Conservation (phyloP, 2,113 vertebrate genomes). For the Pituophis catenifer region DNA sequence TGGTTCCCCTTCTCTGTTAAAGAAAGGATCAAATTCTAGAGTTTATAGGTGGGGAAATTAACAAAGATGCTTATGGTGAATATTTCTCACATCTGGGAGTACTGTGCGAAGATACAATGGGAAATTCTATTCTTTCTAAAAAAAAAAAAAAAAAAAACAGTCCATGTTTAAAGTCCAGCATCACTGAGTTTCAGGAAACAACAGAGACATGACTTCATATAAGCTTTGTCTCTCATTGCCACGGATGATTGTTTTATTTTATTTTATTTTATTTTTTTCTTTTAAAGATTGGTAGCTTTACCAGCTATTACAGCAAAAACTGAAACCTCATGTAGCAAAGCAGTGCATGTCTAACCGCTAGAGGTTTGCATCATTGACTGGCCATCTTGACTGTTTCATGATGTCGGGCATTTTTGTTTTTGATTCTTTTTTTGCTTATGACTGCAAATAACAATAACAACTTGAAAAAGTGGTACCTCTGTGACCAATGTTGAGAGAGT, state of each 20-base stretch:
- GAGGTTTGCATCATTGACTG: not conserved
- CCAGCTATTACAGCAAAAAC: not conserved
- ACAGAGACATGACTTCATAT: not conserved
- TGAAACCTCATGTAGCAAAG: not conserved
- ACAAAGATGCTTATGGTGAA: not conserved
- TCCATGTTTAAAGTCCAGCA: not conserved
- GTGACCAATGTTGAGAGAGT: not conserved
- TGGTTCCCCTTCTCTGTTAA: not conserved
- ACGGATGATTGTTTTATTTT: not conserved
- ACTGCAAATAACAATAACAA: not conserved
- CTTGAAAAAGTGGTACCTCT: not conserved
- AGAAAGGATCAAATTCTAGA: not conserved
- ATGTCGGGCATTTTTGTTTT: not conserved
- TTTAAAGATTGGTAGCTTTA: not conserved
- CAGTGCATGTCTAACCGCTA: not conserved
- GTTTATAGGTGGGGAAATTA: not conserved
- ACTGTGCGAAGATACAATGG: not conserved
- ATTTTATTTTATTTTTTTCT: not conserved
- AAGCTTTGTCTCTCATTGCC: not conserved
- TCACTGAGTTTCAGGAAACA: not conserved
- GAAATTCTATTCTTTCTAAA: not conserved
- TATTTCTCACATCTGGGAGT: not conserved
- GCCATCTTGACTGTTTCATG: not conserved
- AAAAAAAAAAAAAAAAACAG: not conserved
- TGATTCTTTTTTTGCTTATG: not conserved